Evolutionary conservation across 2,113 vertebrate species (phyloP), one percentile per base, ranked within the genome.

Genomic region (Nothoprocta perdicaria): DNA sequence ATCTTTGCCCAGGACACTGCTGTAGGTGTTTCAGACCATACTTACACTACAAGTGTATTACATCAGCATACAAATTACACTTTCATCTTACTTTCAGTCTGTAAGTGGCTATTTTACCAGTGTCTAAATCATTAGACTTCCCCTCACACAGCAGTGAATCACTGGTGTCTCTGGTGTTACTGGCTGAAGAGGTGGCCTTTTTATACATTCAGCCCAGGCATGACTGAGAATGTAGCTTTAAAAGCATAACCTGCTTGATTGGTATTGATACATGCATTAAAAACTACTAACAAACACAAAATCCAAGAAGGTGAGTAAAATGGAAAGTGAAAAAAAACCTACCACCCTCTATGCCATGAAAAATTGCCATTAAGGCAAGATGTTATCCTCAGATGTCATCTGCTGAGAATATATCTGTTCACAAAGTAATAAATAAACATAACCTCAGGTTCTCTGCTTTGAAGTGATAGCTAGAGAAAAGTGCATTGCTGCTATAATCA

Each of bases 361-460:
- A 94, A 92, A n/a, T n/a, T 89, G 65, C 69, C 69, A 66, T 86
- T 93, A 86, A 90, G 88, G 78, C 60, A 66, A 79, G 52, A 63
- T 72, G 58, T 75, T 94, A 82, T 57, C 82, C 29, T 61, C 60
- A 86, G 86, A 74, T 97, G 91, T 96, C 88, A 94, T 89, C 78
- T 79, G 65, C 87, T 58, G 77, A 92, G 92, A 92, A 95, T 95
- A 89, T 92, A 98, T 95, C 94, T 89, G 41, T 71, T 94, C 91
- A 88, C 80, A 75, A 80, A 86, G 86, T 65, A 88, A 84, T 95
- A 97, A 95, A 96, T 84, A 94, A 96, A 94, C 16, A 82, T 72
- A 80, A 80, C 78, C 67, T 86, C 66, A 29, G 50, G 50, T 90
- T 91, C 79, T 85, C 65, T 53, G 48, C 88, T 89, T 94, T 84